These are phyloP conservation scores for Penelope pileata DNA, from an alignment of 2,113 vertebrate species.

Conservation along the genomic window DNA sequence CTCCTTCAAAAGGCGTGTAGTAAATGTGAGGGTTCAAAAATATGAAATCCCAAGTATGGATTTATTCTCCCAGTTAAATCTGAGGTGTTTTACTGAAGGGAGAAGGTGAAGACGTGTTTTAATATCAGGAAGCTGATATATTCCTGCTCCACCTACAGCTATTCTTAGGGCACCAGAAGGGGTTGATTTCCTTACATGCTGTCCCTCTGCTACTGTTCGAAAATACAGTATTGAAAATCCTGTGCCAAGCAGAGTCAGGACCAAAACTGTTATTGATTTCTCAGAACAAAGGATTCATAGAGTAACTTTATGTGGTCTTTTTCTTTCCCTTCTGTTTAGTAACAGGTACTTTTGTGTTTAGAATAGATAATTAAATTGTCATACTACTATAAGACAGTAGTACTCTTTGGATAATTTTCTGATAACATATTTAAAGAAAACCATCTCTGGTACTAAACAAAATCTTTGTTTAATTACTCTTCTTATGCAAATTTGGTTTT, in stretches of 20 bases:
- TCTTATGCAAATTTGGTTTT: background rate
- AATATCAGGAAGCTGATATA: background rate
- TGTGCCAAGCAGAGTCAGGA: background rate
- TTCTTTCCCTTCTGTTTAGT: background rate
- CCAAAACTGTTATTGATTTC: background rate
- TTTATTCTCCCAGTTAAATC: background rate
- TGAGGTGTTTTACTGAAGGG: background rate
- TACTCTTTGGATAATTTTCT: background rate
- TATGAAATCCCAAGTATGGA: background rate
- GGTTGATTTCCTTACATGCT: background rate
- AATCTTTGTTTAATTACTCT: background rate
- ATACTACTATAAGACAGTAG: background rate
- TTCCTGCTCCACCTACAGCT: background rate
- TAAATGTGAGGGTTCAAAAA: background rate
- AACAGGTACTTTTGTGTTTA: background rate
- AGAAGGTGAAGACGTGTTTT: background rate
- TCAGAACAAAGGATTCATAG: background rate
- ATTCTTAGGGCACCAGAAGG: background rate
- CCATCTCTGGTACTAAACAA: background rate
- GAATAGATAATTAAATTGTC: background rate
- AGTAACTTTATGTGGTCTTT: background rate
- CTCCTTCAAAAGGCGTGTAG: background rate
- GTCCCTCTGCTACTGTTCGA: background rate
- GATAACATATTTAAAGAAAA: background rate
- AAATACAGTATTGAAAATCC: background rate